phyloP scores from a whole-genome alignment of 2,113 vertebrate genomes.

The Podiceps cristatus region DNA sequence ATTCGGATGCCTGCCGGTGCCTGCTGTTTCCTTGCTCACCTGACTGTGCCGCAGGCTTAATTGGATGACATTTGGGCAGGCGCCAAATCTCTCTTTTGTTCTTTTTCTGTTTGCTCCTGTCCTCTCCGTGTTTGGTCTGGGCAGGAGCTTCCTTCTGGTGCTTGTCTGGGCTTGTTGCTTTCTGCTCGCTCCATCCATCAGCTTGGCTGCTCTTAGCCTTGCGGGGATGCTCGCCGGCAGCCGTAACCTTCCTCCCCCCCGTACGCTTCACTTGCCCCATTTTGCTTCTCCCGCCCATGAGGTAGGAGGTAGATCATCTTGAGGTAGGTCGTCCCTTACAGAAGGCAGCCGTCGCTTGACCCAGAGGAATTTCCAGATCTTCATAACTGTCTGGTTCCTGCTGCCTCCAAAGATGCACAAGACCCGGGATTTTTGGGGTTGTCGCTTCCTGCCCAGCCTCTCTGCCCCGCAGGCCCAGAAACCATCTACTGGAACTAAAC shows the following conservation, averaged over 20 bases:
- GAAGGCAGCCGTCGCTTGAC: background rate
- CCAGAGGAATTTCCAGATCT: background rate
- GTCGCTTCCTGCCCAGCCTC: background rate
- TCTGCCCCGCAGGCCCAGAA: background rate
- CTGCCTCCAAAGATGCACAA: background rate
- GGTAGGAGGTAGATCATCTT: background rate
- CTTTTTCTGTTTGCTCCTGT: slow-evolving; percentile 29
- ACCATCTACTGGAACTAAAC: background rate
- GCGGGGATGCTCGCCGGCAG: background rate
- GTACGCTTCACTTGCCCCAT: rapidly evolving
- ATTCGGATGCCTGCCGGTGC: background rate
- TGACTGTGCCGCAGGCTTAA: slow-evolving; percentile 66
- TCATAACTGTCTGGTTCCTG: background rate
- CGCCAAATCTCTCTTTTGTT: slow-evolving; percentile 55
- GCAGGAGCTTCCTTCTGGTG: slow-evolving; percentile 36
- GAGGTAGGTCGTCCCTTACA: background rate
- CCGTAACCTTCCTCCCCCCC: background rate
- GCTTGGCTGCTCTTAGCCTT: background rate
- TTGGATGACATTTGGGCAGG: slow-evolving; percentile 38
- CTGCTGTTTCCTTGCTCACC: slow-evolving; percentile 26
- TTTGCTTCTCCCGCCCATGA: background rate
- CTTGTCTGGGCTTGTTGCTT: slow-evolving; percentile 5
- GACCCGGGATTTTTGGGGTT: background rate
- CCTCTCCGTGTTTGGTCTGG: background rate
- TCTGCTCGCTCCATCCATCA: background rate